phyloP scores from a whole-genome alignment of 2,113 vertebrate genomes.

The Aleadryas rufinucha region DNA sequence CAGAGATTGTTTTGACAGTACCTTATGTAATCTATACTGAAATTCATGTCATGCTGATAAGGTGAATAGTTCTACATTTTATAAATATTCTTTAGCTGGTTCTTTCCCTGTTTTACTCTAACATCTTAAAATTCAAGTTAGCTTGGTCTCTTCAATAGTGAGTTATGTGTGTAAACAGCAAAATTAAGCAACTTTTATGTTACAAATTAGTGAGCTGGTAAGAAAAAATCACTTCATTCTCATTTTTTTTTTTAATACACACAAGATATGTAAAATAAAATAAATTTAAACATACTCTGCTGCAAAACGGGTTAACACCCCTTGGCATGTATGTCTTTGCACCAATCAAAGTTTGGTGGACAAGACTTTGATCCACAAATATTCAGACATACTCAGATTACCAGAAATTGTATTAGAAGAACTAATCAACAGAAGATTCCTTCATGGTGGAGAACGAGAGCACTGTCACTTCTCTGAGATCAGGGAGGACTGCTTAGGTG shows the following conservation, averaged over 20 bases:
- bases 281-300: neutral
- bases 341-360: neutral
- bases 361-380: neutral
- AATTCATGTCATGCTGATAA: neutral
- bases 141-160: neutral
- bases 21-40: neutral
- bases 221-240: neutral
- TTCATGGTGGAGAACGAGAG: neutral
- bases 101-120: neutral
- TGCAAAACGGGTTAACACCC: neutral
- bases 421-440: neutral
- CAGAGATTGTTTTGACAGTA: neutral
- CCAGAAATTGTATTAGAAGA: neutral
- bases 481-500: neutral
- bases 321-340: neutral
- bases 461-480: neutral
- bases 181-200: neutral
- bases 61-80: neutral
- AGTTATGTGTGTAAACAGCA: neutral
- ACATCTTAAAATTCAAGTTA: neutral
- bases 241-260: neutral
- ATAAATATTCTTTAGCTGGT: neutral
- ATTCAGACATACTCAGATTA: neutral
- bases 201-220: neutral
- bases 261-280: neutral